Conservation (phyloP, 1,140 invertebrate genomes). For the Pomacea maculata region DNA sequence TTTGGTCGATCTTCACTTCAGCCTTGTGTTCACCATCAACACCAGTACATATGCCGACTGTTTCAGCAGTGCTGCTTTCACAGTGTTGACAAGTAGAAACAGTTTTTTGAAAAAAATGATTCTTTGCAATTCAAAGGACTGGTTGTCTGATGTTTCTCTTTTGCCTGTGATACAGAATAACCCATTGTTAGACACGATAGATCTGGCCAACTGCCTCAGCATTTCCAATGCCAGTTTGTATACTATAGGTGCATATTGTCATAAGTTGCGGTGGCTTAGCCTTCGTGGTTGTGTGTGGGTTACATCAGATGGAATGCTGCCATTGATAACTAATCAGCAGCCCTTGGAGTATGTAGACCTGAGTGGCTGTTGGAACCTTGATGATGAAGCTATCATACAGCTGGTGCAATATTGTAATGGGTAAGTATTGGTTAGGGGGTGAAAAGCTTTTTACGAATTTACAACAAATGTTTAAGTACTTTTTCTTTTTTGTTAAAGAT, state of each 20-base stretch:
- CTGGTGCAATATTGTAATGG: slow-evolving; percentile 49
- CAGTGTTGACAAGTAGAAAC: slow-evolving; percentile 45
- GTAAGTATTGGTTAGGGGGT: slow-evolving; percentile 36
- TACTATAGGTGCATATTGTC: slow-evolving; percentile 48
- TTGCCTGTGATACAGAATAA: slow-evolving; percentile 53
- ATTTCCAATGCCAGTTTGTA: slow-evolving; percentile 53
- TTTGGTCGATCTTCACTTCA: slow-evolving; percentile 46
- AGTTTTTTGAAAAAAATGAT: slow-evolving; percentile 41
- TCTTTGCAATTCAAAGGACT: slow-evolving; percentile 59
- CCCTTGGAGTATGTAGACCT: slow-evolving; percentile 58
- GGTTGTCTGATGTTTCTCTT: slow-evolving; percentile 57
- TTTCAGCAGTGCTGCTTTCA: slow-evolving; percentile 43
- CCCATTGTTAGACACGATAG: slow-evolving; percentile 44
- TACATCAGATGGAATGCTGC: slow-evolving; percentile 49
- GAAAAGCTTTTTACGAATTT: too few species aligned
- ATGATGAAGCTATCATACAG: slow-evolving; percentile 55
- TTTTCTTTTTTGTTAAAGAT: too few species aligned
- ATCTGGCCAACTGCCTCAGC: slow-evolving; percentile 57
- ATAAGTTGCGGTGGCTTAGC: slow-evolving; percentile 41
- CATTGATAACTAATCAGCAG: slow-evolving; percentile 46
- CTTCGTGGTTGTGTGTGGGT: slow-evolving; percentile 63
- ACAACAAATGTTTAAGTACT: too few species aligned
- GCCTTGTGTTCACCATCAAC: slow-evolving; percentile 37
- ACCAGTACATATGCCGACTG: slow-evolving; percentile 34
- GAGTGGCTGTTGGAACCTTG: slow-evolving; percentile 64